These are phyloP conservation scores for Pycnonotus jocosus DNA, from an alignment of 2,113 vertebrate species.

Conservation along the genomic window DNA sequence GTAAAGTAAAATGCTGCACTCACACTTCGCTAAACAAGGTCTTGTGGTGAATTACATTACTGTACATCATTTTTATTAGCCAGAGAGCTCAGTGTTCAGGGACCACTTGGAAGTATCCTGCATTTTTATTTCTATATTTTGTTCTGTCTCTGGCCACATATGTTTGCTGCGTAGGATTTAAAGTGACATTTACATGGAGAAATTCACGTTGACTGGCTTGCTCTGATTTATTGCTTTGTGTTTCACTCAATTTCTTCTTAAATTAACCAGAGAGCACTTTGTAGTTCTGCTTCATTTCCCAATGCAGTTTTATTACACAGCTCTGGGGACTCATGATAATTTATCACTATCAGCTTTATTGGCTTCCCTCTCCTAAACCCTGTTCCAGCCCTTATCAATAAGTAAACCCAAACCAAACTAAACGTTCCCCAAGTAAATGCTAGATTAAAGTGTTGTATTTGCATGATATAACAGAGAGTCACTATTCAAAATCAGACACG, in stretches of 20 bases:
- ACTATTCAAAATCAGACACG: neutral
- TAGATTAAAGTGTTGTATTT: conserved; percentile 21
- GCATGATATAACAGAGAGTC: neutral
- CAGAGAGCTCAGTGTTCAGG: neutral
- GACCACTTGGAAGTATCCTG: neutral
- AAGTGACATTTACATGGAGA: conserved; percentile 35
- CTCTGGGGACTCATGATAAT: conserved; percentile 67
- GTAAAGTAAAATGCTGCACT: neutral
- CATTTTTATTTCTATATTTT: neutral
- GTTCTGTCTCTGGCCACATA: neutral
- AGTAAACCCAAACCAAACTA: conserved; percentile 47
- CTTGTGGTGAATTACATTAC: neutral
- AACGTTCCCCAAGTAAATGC: conserved; percentile 6
- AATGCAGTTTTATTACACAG: conserved; percentile 58
- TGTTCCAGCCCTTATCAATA: conserved; percentile 50
- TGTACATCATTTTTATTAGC: conserved; percentile 36
- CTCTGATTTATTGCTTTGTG: conserved; percentile 48
- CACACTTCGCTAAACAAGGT: neutral
- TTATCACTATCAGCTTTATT: conserved; percentile 64
- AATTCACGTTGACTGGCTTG: neutral
- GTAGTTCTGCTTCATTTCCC: conserved; percentile 69
- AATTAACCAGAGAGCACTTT: conserved; percentile 63
- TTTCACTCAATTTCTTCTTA: conserved; percentile 64
- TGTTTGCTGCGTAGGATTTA: neutral
- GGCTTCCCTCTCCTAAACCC: conserved; percentile 27